These are phyloP conservation scores for zebrafish (Danio rerio) DNA, from an alignment of 2,113 vertebrate genomes.

Conservation along the genomic window GRCz12tu NC_133177.1:52089001-52089500, in stretches of 20 bases:
- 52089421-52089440: neutral
- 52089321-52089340: neutral
- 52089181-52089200: neutral
- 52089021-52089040: neutral
- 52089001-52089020: neutral
- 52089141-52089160: neutral
- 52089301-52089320: neutral
- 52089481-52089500: no score
- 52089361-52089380: neutral
- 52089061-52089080: neutral
- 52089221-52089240: neutral
- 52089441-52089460: neutral
- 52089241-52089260: slow-evolving; percentile 25
- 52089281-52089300: slow-evolving; percentile 1
- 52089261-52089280: slow-evolving; percentile 21
- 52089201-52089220: slow-evolving; percentile 7
- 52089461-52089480: neutral
- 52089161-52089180: neutral
- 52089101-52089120: slow-evolving; percentile 4
- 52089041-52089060: slow-evolving; percentile 25
- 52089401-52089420: no score
- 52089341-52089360: neutral
- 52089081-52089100: neutral
- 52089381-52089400: neutral
- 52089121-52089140: neutral